Conservation (phyloP, 2,797 vertebrate species). For the Eutrigla gurnardus region DNA sequence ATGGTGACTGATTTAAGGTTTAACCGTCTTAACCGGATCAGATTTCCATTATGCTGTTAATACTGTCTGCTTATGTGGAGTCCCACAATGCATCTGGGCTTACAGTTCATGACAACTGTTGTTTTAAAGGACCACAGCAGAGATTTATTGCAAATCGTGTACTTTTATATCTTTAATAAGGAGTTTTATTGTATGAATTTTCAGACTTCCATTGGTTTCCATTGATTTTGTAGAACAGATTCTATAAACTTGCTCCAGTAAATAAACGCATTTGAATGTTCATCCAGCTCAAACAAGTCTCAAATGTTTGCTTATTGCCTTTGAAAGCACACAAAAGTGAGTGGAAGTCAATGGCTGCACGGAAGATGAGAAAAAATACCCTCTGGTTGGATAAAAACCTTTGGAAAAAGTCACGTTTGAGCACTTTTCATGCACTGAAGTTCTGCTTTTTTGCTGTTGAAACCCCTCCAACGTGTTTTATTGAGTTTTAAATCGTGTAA, state of each 20-base stretch:
- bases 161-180: background rate
- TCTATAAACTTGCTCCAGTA: no score
- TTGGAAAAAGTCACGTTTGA: background rate
- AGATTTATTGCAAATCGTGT: background rate
- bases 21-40: slow-evolving; percentile 36
- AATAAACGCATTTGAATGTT: no score
- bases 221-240: background rate
- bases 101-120: slow-evolving; percentile 1
- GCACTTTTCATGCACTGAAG: background rate
- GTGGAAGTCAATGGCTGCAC: background rate
- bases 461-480: background rate
- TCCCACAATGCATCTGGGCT: slow-evolving; percentile 11
- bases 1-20: background rate
- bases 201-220: background rate
- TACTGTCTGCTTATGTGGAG: background rate
- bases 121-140: background rate
- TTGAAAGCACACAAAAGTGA: background rate
- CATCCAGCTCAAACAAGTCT: background rate
- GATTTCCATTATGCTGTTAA: slow-evolving; percentile 1
- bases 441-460: background rate
- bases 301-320: background rate
- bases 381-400: background rate
- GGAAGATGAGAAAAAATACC: background rate
- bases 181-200: no score
- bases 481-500: background rate